A percentile compares a stretch with the other conserved stretches of the same genome.
Evolutionary conservation across 2,797 vertebrate genomes (phyloP).

Genomic region (Hipposideros larvatus): DNA sequence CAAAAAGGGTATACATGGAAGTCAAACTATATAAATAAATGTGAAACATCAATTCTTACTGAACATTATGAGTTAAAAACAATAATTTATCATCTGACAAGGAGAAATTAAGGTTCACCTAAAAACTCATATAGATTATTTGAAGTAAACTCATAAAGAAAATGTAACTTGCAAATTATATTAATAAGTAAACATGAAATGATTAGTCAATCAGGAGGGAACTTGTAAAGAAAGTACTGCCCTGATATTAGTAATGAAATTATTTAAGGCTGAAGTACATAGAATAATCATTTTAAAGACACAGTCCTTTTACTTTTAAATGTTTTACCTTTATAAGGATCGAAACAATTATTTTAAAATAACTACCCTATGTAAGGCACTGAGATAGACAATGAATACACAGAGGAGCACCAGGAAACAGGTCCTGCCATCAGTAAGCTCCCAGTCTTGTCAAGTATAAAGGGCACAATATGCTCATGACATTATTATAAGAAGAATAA

Average conservation of each 20-base stretch:
- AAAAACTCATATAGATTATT: conserved; percentile 36
- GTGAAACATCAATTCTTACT: conserved; percentile 32
- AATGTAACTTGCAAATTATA: conserved; percentile 11
- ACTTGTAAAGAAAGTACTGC: background rate
- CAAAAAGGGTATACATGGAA: background rate
- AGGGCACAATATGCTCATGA: background rate
- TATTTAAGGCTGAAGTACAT: background rate
- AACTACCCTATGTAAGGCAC: background rate
- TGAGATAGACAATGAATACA: background rate
- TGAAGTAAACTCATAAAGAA: background rate
- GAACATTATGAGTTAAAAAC: background rate
- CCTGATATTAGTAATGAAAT: background rate
- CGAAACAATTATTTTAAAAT: background rate
- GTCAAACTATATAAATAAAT: background rate
- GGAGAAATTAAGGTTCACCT: background rate
- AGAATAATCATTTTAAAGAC: background rate
- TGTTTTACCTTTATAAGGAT: background rate
- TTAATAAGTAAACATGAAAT: background rate
- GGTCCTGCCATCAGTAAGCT: background rate
- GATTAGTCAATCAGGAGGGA: background rate
- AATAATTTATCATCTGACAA: conserved; percentile 22
- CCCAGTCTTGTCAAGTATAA: background rate
- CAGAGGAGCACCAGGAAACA: background rate
- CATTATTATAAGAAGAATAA: background rate
- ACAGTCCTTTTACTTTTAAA: background rate